Base-by-base conservation (phyloP, 2,113 vertebrate species). In the Cynoglossus semilaevis region DNA sequence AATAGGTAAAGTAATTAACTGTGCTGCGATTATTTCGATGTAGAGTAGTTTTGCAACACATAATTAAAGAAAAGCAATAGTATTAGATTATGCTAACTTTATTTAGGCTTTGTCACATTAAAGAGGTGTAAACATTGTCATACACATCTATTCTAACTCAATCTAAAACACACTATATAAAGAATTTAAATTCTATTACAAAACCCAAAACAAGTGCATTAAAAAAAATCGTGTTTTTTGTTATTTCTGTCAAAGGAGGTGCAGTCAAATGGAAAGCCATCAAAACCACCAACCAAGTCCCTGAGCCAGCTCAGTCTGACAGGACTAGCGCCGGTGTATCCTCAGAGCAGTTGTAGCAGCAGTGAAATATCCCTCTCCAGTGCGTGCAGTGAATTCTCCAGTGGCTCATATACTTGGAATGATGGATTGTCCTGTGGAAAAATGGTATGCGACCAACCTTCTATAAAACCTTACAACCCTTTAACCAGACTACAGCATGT, bases 311-410 rank as follows among this genome's bases (percentile, higher is more conserved):
- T 86, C 87, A 93, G 81, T 45, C 44, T 86, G 75, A 85, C 87
- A 0, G 76, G 87, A 17, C 83, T 89, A 0, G 77, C 83, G 11
- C 88, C 74, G 5, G 72, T 89, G 1, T 94, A 92, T 83, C 91
- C 90, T 34, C 92, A 89, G 72, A 94, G 94, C 90, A 95, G 92
- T 88, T 93, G 95, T 72, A 94, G 94, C 49, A 94, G 93, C 77
- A 97, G 95, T 34, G 95, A 97, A 68, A 74, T 96, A 17, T 97
- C 95, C 18, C 90, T 96, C 64, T 96, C 95, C 0, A 96, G 95
- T 43, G 91, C 93, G 36, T 97, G 95, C 91, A 97, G 95, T 4
- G 95, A 97, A 80, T 92, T 91, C 88, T 97, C 95, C 89, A 97
- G 94, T 1, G 88, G 94, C 76, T 96, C 95, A 10, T 94, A 88